Conservation (phyloP, 2,797 vertebrate species). For the Spondyliosoma cantharus region DNA sequence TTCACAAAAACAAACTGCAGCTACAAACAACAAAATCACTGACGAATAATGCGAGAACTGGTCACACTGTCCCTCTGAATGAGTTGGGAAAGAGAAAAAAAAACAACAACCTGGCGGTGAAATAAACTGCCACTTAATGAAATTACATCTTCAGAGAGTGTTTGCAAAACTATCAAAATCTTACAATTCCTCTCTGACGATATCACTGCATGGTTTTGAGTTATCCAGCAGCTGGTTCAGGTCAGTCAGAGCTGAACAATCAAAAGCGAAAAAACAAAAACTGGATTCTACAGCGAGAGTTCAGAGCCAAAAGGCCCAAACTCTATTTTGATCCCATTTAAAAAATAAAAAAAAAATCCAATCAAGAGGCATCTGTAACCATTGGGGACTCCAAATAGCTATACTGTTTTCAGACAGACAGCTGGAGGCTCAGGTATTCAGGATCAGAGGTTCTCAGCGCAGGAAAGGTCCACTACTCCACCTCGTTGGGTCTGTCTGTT, state of each 20-base stretch:
- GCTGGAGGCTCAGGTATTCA: slow-evolving; percentile 73
- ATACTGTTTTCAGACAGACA: slow-evolving; percentile 44
- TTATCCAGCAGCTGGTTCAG: slow-evolving; percentile 31
- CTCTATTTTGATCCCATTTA: slow-evolving; percentile 40
- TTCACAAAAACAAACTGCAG: slow-evolving; percentile 13
- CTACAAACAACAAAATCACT: slow-evolving; percentile 30
- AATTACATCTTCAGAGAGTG: slow-evolving; percentile 6
- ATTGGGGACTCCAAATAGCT: slow-evolving; percentile 27
- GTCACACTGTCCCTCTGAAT: slow-evolving; percentile 17
- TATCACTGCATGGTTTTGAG: not conserved
- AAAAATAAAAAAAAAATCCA: slow-evolving; percentile 27
- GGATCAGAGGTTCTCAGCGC: slow-evolving; percentile 62
- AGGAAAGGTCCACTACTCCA: slow-evolving; percentile 71
- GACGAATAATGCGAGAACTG: slow-evolving; percentile 27
- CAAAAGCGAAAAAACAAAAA: not conserved
- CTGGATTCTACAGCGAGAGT: slow-evolving; percentile 28
- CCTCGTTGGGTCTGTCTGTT: slow-evolving; percentile 81
- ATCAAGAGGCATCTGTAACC: slow-evolving; percentile 35
- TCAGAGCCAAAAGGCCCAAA: slow-evolving; percentile 17
- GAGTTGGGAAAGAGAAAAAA: not conserved
- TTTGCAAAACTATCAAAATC: not conserved
- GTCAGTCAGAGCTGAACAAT: slow-evolving; percentile 16
- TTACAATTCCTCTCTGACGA: not conserved
- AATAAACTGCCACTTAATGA: not conserved
- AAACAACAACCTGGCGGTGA: not conserved